Conservation (phyloP, 2,888 invertebrate species). For the Neria commutata region DNA sequence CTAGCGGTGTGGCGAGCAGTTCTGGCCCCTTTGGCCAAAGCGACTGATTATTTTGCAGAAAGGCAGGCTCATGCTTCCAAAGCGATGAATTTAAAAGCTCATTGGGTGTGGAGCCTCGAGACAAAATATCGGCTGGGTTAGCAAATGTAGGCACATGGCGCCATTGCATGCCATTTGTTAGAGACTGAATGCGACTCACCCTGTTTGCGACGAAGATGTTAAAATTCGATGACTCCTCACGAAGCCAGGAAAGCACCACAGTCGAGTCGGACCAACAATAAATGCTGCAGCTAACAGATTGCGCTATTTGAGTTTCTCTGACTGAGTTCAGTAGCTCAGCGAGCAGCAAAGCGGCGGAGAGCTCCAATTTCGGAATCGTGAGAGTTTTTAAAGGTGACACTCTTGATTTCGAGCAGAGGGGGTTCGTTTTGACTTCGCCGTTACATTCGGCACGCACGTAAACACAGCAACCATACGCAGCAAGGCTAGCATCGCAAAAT, state of each 20-base stretch:
- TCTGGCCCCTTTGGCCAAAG: conserved; percentile 9
- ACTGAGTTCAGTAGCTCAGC: conserved; percentile 15
- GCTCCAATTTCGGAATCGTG: conserved; percentile 23
- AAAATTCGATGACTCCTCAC: conserved; percentile 2
- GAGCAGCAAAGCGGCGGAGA: conserved; percentile 10
- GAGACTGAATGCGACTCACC: conserved; percentile 1
- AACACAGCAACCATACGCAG: conserved; percentile 23
- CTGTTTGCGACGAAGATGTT: conserved; percentile 4
- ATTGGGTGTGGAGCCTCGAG: conserved; percentile 21
- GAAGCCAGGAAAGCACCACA: conserved; percentile 17
- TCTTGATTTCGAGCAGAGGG: conserved; percentile 5
- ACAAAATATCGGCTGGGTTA: conserved; percentile 27
- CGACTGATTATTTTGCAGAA: neutral
- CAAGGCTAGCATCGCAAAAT: conserved; percentile 23
- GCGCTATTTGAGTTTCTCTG: conserved; percentile 1
- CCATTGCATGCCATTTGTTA: conserved; percentile 18
- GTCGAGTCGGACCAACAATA: conserved; percentile 26
- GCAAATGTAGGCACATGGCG: conserved; percentile 23
- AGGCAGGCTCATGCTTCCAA: conserved; percentile 17
- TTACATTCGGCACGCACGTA: neutral
- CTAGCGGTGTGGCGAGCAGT: conserved; percentile 7
- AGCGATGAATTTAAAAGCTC: conserved; percentile 23
- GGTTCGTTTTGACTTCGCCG: neutral
- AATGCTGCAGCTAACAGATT: neutral
- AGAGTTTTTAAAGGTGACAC: conserved; percentile 20